Evolutionary conservation across 2,888 invertebrate genomes (phyloP).

Genomic region (Apamea monoglypha): DNA sequence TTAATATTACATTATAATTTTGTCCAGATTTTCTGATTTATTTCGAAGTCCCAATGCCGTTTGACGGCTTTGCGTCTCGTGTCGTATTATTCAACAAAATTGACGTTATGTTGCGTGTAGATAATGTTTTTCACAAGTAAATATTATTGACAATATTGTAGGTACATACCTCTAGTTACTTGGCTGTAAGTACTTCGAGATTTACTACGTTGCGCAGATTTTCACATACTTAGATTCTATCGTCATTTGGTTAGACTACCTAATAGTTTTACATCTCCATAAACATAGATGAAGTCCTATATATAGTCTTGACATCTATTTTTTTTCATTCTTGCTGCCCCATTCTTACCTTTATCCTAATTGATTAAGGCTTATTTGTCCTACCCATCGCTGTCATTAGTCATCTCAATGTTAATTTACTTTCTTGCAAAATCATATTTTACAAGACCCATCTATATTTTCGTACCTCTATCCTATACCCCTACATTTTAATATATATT

Average conservation of each 20-base stretch:
- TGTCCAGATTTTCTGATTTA: constrained; percentile 28
- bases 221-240: constrained; percentile 3
- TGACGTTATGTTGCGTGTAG: constrained; percentile 45
- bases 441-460: background rate
- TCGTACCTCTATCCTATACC: background rate
- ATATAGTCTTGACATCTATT: background rate
- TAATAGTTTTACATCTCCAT: background rate
- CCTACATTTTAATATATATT: background rate
- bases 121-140: constrained; percentile 54
- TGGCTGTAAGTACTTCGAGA: constrained; percentile 9
- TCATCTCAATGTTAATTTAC: background rate
- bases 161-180: constrained; percentile 11
- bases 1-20: constrained; percentile 41
- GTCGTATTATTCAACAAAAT: constrained; percentile 25
- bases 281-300: background rate
- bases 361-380: background rate
- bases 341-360: background rate
- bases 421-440: background rate
- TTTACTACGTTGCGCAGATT: constrained; percentile 5
- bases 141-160: constrained; percentile 48
- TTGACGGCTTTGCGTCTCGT: constrained; percentile 35
- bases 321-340: background rate
- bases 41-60: constrained; percentile 54
- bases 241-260: background rate
- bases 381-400: background rate